These are phyloP conservation scores for Chorisops tibialis DNA, from an alignment of 2,888 invertebrate genomes.

Conservation along the genomic window DNA sequence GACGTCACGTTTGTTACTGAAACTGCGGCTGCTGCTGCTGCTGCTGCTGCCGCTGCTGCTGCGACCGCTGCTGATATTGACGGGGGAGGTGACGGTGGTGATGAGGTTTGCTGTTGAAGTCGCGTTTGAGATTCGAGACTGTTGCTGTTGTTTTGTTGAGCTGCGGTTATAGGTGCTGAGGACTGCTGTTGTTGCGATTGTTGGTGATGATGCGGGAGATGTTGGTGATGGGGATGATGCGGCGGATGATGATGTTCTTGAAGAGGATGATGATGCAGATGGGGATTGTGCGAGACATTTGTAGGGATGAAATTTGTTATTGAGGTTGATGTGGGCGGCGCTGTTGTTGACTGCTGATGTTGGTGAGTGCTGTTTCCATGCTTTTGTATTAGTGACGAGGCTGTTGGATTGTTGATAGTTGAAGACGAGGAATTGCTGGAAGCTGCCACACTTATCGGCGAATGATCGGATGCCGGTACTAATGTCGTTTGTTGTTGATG, in stretches of 20 bases:
- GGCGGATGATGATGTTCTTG: constrained; percentile 37
- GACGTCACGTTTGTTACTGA: constrained; percentile 38
- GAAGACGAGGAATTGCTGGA: constrained; percentile 29
- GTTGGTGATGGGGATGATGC: constrained; percentile 26
- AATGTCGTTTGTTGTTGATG: constrained; percentile 22
- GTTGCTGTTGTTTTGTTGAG: constrained; percentile 29
- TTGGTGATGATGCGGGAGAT: constrained; percentile 27
- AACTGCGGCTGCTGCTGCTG: constrained; percentile 39
- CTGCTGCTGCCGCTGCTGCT: constrained; percentile 23
- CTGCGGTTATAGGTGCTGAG: constrained; percentile 30
- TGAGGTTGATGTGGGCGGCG: constrained; percentile 20
- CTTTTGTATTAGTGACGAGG: constrained; percentile 24
- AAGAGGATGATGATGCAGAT: constrained; percentile 40
- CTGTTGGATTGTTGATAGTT: constrained; percentile 23
- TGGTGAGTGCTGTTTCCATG: constrained; percentile 22
- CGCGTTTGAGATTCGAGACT: constrained; percentile 21
- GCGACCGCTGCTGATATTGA: constrained; percentile 20
- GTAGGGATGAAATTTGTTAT: constrained; percentile 26
- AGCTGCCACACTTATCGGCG: constrained; percentile 29
- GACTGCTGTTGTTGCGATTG: constrained; percentile 16
- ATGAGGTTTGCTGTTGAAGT: constrained; percentile 17
- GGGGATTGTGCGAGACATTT: constrained; percentile 20
- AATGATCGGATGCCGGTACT: constrained; percentile 27
- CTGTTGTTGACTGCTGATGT: constrained; percentile 23
- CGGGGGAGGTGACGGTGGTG: constrained; percentile 8